Percentiles rank a stretch among this genome's conserved stretches.
phyloP scores from a whole-genome alignment of 2,797 vertebrate genomes.

The Lutjanus campechanus region DNA sequence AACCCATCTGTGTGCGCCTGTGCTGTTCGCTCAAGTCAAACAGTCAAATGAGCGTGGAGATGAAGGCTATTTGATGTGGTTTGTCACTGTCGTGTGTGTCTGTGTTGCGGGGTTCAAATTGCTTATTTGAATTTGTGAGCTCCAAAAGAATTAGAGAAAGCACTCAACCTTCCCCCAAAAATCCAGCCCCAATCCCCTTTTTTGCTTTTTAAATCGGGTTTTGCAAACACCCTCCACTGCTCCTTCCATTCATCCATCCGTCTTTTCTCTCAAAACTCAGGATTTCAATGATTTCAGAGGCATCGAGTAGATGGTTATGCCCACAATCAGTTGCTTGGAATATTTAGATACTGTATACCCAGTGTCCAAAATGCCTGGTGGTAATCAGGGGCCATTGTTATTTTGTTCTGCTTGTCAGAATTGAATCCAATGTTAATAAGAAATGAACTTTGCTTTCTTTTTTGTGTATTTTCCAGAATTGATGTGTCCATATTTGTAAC shows the following conservation, averaged over 20 bases:
- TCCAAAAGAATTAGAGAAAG: slow-evolving; percentile 32
- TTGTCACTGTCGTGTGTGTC: slow-evolving; percentile 48
- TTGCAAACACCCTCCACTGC: slow-evolving; percentile 66
- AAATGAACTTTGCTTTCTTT: too few species aligned
- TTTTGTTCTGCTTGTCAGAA: too few species aligned
- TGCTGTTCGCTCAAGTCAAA: slow-evolving; percentile 54
- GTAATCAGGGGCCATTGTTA: too few species aligned
- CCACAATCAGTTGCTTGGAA: slow-evolving; percentile 63
- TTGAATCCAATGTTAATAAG: too few species aligned
- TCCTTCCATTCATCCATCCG: slow-evolving; percentile 50
- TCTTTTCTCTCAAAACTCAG: slow-evolving; percentile 38
- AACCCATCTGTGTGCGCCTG: slow-evolving; percentile 63
- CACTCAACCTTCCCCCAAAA: slow-evolving; percentile 43
- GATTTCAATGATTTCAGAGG: slow-evolving; percentile 56
- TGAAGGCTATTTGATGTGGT: slow-evolving; percentile 68
- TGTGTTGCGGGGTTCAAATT: slow-evolving; percentile 24
- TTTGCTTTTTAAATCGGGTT: slow-evolving; percentile 76
- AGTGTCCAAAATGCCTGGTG: too few species aligned
- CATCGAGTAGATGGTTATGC: slow-evolving; percentile 47
- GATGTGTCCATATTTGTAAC: too few species aligned
- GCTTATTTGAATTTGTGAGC: slow-evolving; percentile 49
- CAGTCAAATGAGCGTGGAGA: slow-evolving; percentile 68
- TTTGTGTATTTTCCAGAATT: too few species aligned
- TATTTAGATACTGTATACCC: slow-evolving; percentile 17
- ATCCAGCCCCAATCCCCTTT: slow-evolving; percentile 61